Percentiles rank a stretch among this genome's conserved stretches.
Conservation (phyloP, 2,888 invertebrate species). For the Sminthurides aquaticus region DNA sequence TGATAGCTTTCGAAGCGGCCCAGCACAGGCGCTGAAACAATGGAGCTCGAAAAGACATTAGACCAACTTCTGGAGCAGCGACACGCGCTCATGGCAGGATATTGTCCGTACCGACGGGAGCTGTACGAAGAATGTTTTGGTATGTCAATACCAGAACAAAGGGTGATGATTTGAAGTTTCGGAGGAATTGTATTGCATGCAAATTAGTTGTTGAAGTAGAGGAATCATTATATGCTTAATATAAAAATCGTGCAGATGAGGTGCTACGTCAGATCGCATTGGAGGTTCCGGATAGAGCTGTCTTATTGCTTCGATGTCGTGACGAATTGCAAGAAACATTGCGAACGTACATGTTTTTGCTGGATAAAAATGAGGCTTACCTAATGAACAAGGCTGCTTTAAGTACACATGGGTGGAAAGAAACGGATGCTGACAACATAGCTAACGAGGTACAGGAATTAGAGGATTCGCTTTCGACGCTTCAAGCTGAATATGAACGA, state of each 20-base stretch:
- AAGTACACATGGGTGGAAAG: neutral
- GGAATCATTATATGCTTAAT: no score
- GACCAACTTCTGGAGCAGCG: neutral
- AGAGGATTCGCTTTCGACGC: neutral
- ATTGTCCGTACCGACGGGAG: neutral
- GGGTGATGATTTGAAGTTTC: no score
- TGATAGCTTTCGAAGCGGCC: neutral
- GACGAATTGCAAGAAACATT: neutral
- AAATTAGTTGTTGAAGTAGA: no score
- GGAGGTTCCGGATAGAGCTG: neutral
- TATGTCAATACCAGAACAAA: neutral
- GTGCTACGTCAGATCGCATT: slow-evolving; percentile 4
- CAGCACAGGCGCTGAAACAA: neutral
- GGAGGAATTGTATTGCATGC: no score
- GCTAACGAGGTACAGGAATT: neutral
- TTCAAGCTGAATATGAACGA: neutral
- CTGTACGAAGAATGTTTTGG: slow-evolving; percentile 6
- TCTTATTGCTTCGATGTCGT: slow-evolving; percentile 1
- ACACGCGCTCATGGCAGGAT: neutral
- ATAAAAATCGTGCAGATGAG: no score
- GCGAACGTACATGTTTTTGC: slow-evolving; percentile 14
- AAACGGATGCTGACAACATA: neutral
- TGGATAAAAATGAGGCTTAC: neutral
- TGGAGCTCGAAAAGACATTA: neutral
- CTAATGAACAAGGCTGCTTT: neutral